Percentiles rank a stretch among this genome's conserved stretches.
Conservation (phyloP, 2,797 vertebrate genomes). For the Cryptoblepharus egeriae region DNA sequence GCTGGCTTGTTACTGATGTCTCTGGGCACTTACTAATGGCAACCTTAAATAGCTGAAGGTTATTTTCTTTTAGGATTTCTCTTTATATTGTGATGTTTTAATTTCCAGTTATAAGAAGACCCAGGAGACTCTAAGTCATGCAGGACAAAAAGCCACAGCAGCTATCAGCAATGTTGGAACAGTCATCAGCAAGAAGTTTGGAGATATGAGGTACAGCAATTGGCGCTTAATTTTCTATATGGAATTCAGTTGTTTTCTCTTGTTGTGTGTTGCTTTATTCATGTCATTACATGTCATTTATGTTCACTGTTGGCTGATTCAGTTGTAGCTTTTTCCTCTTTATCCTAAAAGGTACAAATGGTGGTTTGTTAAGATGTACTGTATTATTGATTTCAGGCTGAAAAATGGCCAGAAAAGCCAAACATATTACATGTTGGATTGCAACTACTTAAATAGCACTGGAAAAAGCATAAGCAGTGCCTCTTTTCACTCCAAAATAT, state of each 20-base stretch:
- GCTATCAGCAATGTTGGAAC: slow-evolving; percentile 92
- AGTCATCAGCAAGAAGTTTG: slow-evolving; percentile 92
- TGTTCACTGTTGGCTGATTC: background rate
- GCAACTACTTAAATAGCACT: slow-evolving; percentile 7
- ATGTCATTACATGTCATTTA: slow-evolving; percentile 14
- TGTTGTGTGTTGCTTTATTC: background rate
- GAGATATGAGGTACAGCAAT: slow-evolving; percentile 93
- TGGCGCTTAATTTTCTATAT: slow-evolving; percentile 25
- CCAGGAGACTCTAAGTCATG: slow-evolving; percentile 92
- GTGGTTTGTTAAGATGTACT: background rate
- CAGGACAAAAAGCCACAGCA: slow-evolving; percentile 91
- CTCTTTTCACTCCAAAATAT: slow-evolving; percentile 1
- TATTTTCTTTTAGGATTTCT: background rate
- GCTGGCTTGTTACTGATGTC: no score
- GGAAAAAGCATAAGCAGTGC: background rate
- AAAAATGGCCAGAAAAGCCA: background rate
- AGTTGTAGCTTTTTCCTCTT: slow-evolving; percentile 25
- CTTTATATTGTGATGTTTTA: slow-evolving; percentile 32
- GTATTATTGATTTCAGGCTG: background rate
- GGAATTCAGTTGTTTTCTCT: background rate
- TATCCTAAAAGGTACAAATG: slow-evolving; percentile 25
- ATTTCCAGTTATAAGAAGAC: slow-evolving; percentile 93
- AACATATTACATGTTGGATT: background rate
- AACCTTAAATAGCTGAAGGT: background rate
- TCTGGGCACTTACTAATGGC: background rate